Percentiles rank a stretch among this genome's conserved stretches.
phyloP scores from a whole-genome alignment of 2,113 vertebrate genomes.

The Sinocyclocheilus grahami region DNA sequence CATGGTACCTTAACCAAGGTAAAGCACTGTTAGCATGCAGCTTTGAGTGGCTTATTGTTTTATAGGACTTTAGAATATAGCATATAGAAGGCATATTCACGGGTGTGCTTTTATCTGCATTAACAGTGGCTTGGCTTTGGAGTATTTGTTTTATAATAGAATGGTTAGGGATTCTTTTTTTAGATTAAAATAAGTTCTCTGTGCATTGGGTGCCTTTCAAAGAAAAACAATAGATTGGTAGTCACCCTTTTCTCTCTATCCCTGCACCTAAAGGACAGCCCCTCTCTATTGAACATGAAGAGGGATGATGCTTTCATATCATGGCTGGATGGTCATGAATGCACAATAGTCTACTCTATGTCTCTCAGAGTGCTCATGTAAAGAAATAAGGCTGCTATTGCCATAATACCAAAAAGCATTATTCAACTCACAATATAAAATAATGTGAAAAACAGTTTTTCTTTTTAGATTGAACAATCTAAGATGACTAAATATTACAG shows the following conservation, averaged over 20 bases:
- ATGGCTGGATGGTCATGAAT: slow-evolving; percentile 25
- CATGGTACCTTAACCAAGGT: background rate
- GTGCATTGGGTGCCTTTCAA: background rate
- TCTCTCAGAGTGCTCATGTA: background rate
- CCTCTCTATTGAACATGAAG: slow-evolving; percentile 7
- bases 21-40: background rate
- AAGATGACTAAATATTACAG: slow-evolving; percentile 2
- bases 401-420: background rate
- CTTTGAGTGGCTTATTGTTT: background rate
- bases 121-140: background rate
- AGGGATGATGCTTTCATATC: slow-evolving; percentile 22
- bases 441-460: background rate
- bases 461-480: background rate
- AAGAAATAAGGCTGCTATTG: background rate
- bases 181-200: background rate
- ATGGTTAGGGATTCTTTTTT: background rate
- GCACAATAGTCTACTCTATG: slow-evolving; percentile 29
- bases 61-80: background rate
- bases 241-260: background rate
- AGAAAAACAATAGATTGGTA: background rate
- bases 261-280: background rate
- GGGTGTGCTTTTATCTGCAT: no score
- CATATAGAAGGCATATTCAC: background rate
- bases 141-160: background rate
- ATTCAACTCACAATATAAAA: background rate